Conservation (phyloP, 1,140 invertebrate species). For the honey bee (Apis mellifera) region DNA sequence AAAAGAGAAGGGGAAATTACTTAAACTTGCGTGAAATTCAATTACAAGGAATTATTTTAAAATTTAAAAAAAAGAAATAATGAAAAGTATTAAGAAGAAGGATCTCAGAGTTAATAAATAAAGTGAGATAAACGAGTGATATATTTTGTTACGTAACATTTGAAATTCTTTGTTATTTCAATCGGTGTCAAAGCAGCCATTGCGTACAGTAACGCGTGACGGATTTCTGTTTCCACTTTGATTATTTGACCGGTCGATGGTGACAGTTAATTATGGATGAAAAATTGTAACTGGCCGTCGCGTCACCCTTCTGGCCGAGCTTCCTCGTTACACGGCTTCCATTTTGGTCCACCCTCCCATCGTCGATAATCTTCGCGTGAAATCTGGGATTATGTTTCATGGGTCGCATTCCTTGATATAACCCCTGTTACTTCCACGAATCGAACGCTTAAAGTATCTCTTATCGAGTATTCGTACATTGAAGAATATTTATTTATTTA, state of each 20-base stretch:
- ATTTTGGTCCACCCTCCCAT: conserved; percentile 28
- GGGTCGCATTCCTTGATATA: background rate
- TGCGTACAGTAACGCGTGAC: conserved; percentile 20
- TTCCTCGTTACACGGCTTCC: conserved; percentile 22
- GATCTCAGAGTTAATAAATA: no score
- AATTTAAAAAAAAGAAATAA: no score
- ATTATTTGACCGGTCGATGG: conserved; percentile 38
- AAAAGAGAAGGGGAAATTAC: background rate
- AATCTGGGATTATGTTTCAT: conserved; percentile 47
- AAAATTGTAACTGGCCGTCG: conserved; percentile 51
- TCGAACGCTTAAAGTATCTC: background rate
- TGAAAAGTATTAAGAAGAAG: no score
- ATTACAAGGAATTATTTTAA: no score
- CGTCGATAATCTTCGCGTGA: conserved; percentile 50
- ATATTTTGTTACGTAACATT: no score
- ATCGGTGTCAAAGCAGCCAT: background rate
- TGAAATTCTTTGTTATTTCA: background rate
- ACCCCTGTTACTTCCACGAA: conserved; percentile 20
- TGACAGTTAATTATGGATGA: conserved; percentile 63
- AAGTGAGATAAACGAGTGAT: no score
- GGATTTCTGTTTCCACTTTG: conserved; percentile 41
- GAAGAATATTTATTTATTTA: no score
- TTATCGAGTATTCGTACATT: background rate
- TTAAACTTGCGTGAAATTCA: no score
- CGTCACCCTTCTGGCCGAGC: background rate